A percentile compares a stretch with the other conserved stretches of the same genome.
Conservation (phyloP, 1,140 invertebrate species). For the Drosophila watanabei region DNA sequence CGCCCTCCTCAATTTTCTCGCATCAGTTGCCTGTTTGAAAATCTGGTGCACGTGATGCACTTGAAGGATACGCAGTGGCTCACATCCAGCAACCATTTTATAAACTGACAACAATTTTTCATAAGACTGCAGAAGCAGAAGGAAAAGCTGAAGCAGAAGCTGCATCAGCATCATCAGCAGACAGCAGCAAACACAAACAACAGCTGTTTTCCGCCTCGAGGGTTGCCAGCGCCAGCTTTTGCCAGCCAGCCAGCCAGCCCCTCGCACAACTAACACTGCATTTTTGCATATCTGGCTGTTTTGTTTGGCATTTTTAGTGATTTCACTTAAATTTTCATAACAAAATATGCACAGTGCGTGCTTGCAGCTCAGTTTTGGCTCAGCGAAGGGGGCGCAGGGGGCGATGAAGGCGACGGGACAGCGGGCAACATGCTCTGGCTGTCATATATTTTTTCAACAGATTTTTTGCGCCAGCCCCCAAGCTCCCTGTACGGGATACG, state of each 20-base stretch:
- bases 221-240: constrained; percentile 23
- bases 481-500: constrained; percentile 50
- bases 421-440: constrained; percentile 58
- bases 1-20: constrained; percentile 13
- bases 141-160: not conserved
- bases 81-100: constrained; percentile 66
- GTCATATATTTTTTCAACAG: constrained; percentile 79
- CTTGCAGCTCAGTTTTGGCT: constrained; percentile 66
- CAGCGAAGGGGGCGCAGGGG: not conserved
- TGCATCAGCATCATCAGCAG: constrained; percentile 41
- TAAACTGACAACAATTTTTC: constrained; percentile 81
- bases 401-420: not conserved
- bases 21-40: constrained; percentile 42
- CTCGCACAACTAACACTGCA: constrained; percentile 31
- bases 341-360: constrained; percentile 80
- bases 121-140: constrained; percentile 48
- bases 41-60: constrained; percentile 68
- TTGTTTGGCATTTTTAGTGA: constrained; percentile 83
- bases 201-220: constrained; percentile 63
- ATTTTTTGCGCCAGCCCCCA: constrained; percentile 47
- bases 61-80: constrained; percentile 68
- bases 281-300: constrained; percentile 73
- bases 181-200: constrained; percentile 49
- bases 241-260: not conserved
- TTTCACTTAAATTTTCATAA: constrained; percentile 84